phyloP scores from a whole-genome alignment of 2,797 vertebrate genomes.

The Falco rusticolus region DNA sequence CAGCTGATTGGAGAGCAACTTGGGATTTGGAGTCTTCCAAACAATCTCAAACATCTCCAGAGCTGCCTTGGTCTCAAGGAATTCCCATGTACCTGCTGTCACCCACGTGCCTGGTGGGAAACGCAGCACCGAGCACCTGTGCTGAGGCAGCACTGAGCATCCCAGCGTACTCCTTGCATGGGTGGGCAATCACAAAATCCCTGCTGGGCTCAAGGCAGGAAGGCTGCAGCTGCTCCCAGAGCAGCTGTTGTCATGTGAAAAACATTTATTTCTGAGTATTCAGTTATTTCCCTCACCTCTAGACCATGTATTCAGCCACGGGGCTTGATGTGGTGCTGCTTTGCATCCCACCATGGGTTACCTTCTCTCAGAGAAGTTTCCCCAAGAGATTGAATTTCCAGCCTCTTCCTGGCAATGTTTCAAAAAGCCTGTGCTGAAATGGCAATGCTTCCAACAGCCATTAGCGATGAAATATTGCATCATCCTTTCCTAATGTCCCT shows the following conservation, averaged over 20 bases:
- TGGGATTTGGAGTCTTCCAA: not conserved
- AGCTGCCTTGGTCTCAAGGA: not conserved
- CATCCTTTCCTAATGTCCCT: not conserved
- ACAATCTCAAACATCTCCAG: not conserved
- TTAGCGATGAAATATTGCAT: not conserved
- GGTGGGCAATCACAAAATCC: not conserved
- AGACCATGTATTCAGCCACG: rapidly evolving
- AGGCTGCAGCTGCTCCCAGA: not conserved
- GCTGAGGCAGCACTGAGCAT: not conserved
- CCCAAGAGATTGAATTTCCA: not conserved
- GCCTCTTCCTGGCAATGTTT: not conserved
- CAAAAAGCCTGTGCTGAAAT: not conserved
- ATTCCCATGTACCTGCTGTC: not conserved
- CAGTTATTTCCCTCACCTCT: not conserved
- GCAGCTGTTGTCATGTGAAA: not conserved
- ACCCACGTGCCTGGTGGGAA: rapidly evolving
- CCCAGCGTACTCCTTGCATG: rapidly evolving
- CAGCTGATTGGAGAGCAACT: not conserved
- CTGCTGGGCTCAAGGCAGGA: not conserved
- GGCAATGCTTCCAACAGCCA: rapidly evolving
- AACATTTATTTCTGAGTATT: not conserved
- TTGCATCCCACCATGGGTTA: rapidly evolving
- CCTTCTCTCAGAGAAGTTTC: not conserved
- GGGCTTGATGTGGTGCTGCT: rapidly evolving
- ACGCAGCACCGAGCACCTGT: rapidly evolving